Base-by-base conservation (phyloP, 1,140 invertebrate species). In the Calosoma granatense region DNA sequence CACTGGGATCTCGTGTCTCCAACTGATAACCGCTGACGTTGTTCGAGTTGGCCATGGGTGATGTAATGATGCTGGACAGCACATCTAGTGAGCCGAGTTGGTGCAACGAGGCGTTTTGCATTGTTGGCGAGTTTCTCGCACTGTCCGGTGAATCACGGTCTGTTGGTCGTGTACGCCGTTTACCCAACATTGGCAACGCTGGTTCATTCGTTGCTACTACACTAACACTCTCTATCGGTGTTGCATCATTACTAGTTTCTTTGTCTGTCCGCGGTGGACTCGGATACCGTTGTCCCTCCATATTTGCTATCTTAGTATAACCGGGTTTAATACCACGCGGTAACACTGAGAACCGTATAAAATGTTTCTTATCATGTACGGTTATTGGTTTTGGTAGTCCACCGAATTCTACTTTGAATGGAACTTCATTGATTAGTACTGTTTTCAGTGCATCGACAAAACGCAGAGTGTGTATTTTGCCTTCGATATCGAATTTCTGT, bases 381-480 rank as follows among this genome's bases (percentile, higher is more conserved):
- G 86, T 79, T 54, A 95, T 85, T 1, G 92, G 85, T 65, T 93
- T 91, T 0, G 94, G 93, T 39, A 95, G 76, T 9, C 93, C 94
- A 51, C 94, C 94, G 76, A 95, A 97, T 59, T 92, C 85, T 1
- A 89, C 82, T 67, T 85, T 81, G 67, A 92, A 91, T 1, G 87
- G 83, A 63, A 83, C 78, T 41, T 90, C 89, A 67, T 94, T 92
- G 9, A 95, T 81, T n/a, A 90, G 67, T 1, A 88, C 86, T 2
- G 83, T 87, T 58, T 80, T 73, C 14, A 93, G 75, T 0, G 84
- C 77, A 65, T 92, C 86, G 9, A 83, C 84, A 69, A 94, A 93
- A 61, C 88, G 82, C 1, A 93, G 67, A 0, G 87, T 86, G 67
- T 89, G 84, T 22, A 83, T 78, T 51, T 85, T 79, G 14, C 82